A percentile compares a stretch with the other conserved stretches of the same genome.
phyloP scores from a whole-genome alignment of 2,888 invertebrate genomes.

The Xiphydria camelus region DNA sequence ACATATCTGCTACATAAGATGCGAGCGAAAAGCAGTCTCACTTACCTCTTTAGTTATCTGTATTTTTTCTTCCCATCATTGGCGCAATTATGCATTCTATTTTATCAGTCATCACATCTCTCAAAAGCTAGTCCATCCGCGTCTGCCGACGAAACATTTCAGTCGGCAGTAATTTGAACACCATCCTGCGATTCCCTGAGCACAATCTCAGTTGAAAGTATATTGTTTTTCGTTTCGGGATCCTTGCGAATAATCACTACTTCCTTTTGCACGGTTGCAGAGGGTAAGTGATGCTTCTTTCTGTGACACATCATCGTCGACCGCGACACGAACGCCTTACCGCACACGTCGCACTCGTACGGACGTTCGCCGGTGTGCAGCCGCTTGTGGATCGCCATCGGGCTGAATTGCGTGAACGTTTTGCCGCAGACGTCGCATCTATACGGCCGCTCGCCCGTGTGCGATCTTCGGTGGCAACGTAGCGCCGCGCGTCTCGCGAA shows the following conservation, averaged over 20 bases:
- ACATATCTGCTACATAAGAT: constrained; percentile 19
- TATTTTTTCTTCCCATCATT: constrained; percentile 15
- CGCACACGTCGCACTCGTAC: constrained; percentile 65
- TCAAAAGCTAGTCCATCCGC: neutral
- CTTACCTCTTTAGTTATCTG: neutral
- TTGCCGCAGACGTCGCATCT: constrained; percentile 66
- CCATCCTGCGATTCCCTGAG: constrained; percentile 33
- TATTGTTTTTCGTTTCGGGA: constrained; percentile 16
- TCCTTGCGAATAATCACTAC: constrained; percentile 23
- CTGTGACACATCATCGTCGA: constrained; percentile 66
- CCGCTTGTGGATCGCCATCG: constrained; percentile 67
- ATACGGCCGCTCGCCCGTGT: constrained; percentile 65
- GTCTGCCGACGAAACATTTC: neutral
- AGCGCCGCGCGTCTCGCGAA: constrained; percentile 66
- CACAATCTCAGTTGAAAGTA: constrained; percentile 26
- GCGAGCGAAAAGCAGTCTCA: neutral
- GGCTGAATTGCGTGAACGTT: constrained; percentile 68
- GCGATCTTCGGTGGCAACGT: constrained; percentile 63
- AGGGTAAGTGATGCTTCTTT: constrained; percentile 59
- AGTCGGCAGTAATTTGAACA: constrained; percentile 35
- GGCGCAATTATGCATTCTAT: no score
- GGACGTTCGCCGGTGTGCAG: constrained; percentile 67
- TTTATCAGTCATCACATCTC: constrained; percentile 5
- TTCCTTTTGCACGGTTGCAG: constrained; percentile 27
- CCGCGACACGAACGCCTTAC: constrained; percentile 63